Evolutionary conservation across 2,113 vertebrate genomes (phyloP).

Genomic region (Chamaea fasciata): DNA sequence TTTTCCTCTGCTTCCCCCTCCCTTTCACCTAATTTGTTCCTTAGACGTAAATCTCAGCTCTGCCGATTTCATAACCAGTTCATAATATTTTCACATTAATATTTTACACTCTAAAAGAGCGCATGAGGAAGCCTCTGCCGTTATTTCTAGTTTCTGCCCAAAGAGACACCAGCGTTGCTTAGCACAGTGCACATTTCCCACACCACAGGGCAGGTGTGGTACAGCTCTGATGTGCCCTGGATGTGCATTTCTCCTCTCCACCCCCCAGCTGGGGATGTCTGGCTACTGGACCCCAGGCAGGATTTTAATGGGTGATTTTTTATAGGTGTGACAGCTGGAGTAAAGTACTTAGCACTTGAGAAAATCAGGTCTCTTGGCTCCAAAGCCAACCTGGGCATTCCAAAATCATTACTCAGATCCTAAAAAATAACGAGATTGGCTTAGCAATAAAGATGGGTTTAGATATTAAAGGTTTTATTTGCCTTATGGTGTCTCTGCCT

Average conservation of each 20-base stretch:
- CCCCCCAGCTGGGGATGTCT: neutral
- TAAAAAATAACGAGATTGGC: slow-evolving; percentile 39
- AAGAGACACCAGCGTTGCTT: neutral
- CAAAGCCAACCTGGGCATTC: slow-evolving; percentile 2
- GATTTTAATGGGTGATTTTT: slow-evolving; percentile 27
- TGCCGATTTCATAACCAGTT: neutral
- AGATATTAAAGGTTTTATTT: neutral
- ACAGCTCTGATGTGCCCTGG: neutral
- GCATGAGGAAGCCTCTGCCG: neutral
- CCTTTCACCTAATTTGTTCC: neutral
- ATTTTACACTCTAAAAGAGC: neutral
- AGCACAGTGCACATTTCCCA: neutral
- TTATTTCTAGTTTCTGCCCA: neutral
- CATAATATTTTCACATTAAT: neutral
- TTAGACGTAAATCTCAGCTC: neutral
- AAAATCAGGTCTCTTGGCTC: neutral
- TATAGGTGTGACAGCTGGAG: slow-evolving; percentile 45
- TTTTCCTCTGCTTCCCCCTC: neutral
- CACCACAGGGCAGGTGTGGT: fast-evolving
- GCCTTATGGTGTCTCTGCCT: neutral
- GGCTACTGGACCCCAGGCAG: neutral
- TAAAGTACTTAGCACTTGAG: neutral
- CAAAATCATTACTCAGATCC: slow-evolving; percentile 12
- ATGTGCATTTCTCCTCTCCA: neutral
- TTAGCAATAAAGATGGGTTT: neutral